phyloP scores from a whole-genome alignment of 2,113 vertebrate genomes.

The Rhineura floridana region DNA sequence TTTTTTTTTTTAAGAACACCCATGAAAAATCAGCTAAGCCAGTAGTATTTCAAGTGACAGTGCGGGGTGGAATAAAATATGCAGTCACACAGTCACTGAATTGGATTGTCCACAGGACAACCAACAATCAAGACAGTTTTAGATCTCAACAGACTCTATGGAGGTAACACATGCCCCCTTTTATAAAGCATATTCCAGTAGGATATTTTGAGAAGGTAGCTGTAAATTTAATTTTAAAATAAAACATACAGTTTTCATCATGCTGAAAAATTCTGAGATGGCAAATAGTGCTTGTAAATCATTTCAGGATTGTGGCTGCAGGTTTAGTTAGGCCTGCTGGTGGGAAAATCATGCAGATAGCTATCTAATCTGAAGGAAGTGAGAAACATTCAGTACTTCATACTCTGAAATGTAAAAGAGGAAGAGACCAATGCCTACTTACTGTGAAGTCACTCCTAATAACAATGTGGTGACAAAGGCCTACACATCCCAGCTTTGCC shows the following conservation, averaged over 20 bases:
- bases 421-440: not conserved
- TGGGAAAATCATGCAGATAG: not conserved
- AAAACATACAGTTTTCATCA: not conserved
- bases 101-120: not conserved
- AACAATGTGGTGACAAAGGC: not conserved
- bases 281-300: not conserved
- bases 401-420: not conserved
- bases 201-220: constrained; percentile 27
- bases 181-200: not conserved
- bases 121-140: not conserved
- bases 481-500: not conserved
- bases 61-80: not conserved
- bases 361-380: not conserved
- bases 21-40: constrained; percentile 19
- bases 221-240: not conserved
- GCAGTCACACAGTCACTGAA: not conserved
- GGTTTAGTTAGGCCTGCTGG: not conserved
- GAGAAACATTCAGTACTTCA: not conserved
- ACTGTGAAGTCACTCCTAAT: not conserved
- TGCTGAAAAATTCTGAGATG: not conserved
- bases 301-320: not conserved
- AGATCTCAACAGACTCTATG: not conserved
- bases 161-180: not conserved
- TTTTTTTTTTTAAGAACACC: not conserved
- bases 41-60: constrained; percentile 9